phyloP scores from a whole-genome alignment of 2,113 vertebrate species.

The Osmerus mordax region DNA sequence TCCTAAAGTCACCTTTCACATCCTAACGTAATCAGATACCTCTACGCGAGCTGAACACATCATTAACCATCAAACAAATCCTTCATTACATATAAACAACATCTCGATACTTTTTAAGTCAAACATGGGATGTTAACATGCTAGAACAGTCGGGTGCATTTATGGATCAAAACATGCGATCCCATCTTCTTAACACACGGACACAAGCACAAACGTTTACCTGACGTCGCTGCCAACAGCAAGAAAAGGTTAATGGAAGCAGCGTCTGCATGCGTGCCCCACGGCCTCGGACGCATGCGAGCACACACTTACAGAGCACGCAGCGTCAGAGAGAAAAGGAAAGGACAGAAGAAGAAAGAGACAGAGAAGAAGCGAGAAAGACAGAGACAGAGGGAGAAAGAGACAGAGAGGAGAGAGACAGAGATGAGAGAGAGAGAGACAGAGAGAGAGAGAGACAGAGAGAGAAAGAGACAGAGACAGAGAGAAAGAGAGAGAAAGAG shows the following conservation, averaged over 20 bases:
- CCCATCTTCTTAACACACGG: conserved; percentile 17
- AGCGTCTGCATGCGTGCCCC: conserved; percentile 45
- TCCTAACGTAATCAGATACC: too few species aligned
- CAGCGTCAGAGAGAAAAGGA: not conserved
- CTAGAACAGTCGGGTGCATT: conserved; percentile 8
- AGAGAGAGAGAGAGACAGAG: conserved; percentile 21
- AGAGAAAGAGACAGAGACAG: too few species aligned
- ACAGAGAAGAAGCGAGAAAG: not conserved
- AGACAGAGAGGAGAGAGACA: not conserved
- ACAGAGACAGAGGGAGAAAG: not conserved
- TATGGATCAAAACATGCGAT: conserved; percentile 43
- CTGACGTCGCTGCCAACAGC: conserved; percentile 54
- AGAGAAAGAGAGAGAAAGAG: conserved; percentile 2
- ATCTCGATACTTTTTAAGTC: too few species aligned
- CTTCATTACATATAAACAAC: too few species aligned
- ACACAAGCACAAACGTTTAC: conserved; percentile 53
- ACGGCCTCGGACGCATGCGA: not conserved
- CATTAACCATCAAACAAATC: conserved; percentile 10
- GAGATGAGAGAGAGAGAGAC: not conserved
- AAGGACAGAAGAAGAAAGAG: not conserved
- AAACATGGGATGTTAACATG: conserved; percentile 35
- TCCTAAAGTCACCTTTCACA: too few species aligned
- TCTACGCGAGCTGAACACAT: not conserved
- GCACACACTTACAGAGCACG: not conserved
- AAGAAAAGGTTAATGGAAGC: conserved; percentile 30